These are phyloP conservation scores for Tragulus kanchil DNA, from an alignment of 2,113 vertebrate genomes.

Conservation along the genomic window DNA sequence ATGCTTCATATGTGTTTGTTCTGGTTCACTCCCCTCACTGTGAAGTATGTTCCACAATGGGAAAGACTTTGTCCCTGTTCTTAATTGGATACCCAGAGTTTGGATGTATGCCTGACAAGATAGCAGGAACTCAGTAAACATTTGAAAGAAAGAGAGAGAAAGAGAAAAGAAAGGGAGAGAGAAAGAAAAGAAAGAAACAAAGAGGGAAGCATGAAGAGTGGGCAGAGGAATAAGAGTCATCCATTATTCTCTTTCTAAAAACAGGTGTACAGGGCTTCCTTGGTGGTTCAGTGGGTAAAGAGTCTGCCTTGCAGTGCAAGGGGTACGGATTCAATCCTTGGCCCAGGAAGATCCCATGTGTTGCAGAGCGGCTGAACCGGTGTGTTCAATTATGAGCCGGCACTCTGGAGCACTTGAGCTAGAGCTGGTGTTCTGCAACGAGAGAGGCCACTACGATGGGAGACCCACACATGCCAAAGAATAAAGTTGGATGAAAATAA, in stretches of 20 bases:
- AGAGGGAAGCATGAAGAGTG: neutral
- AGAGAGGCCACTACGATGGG: too few species aligned
- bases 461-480: too few species aligned
- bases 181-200: neutral
- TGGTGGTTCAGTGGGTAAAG: too few species aligned
- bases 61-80: neutral
- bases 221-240: neutral
- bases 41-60: neutral
- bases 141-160: neutral
- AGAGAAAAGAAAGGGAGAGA: neutral
- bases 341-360: too few species aligned
- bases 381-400: too few species aligned
- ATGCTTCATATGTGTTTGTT: neutral
- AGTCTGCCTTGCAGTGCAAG: too few species aligned
- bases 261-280: neutral
- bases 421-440: too few species aligned
- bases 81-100: neutral
- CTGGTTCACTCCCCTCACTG: neutral
- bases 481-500: too few species aligned
- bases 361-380: too few species aligned
- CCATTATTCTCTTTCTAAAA: neutral
- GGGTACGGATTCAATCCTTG: too few species aligned
- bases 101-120: neutral
- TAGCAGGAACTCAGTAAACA: neutral
- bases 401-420: too few species aligned